phyloP scores from a whole-genome alignment of 2,113 vertebrate species.

The Caranx melampygus region DNA sequence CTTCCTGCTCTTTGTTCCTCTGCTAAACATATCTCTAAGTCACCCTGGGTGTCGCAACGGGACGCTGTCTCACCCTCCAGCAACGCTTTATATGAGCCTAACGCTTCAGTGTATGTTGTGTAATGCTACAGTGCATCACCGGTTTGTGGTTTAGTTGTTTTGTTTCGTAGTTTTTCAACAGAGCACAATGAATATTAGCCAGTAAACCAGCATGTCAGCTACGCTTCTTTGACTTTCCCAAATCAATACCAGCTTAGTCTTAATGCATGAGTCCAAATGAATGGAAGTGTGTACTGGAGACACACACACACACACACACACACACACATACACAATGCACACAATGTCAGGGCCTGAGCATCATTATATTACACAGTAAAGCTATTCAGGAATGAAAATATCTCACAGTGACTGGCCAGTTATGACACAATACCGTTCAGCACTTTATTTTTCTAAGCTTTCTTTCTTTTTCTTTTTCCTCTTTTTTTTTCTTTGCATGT shows the following conservation, averaged over 20 bases:
- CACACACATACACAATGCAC: slow-evolving; percentile 10
- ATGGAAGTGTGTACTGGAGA: slow-evolving; percentile 25
- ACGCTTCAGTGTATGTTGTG: slow-evolving; percentile 53
- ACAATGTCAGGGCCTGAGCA: slow-evolving; percentile 29
- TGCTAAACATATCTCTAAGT: slow-evolving; percentile 64
- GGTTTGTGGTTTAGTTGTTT: slow-evolving; percentile 40
- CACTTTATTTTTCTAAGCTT: slow-evolving; percentile 52
- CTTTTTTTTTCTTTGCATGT: slow-evolving; percentile 38
- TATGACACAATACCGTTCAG: slow-evolving; percentile 52
- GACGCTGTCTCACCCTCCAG: slow-evolving; percentile 65
- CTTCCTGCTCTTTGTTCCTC: slow-evolving; percentile 80
- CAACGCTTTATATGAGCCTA: slow-evolving; percentile 65
- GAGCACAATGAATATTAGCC: slow-evolving; percentile 7
- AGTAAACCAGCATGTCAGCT: background rate
- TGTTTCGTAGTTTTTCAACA: slow-evolving; percentile 11
- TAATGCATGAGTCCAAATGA: slow-evolving; percentile 48
- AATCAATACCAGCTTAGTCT: slow-evolving; percentile 36
- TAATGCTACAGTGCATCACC: slow-evolving; percentile 40
- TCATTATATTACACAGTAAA: slow-evolving; percentile 57
- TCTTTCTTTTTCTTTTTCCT: slow-evolving; percentile 22
- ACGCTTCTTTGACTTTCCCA: slow-evolving; percentile 25
- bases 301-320: slow-evolving; percentile 10
- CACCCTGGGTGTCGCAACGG: slow-evolving; percentile 67
- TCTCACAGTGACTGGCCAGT: slow-evolving; percentile 29
- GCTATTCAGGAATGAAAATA: slow-evolving; percentile 58